Evolutionary conservation across 2,113 vertebrate genomes (phyloP), one percentile per base, ranked within the genome.

Genomic region (Eulemur macaco): DNA sequence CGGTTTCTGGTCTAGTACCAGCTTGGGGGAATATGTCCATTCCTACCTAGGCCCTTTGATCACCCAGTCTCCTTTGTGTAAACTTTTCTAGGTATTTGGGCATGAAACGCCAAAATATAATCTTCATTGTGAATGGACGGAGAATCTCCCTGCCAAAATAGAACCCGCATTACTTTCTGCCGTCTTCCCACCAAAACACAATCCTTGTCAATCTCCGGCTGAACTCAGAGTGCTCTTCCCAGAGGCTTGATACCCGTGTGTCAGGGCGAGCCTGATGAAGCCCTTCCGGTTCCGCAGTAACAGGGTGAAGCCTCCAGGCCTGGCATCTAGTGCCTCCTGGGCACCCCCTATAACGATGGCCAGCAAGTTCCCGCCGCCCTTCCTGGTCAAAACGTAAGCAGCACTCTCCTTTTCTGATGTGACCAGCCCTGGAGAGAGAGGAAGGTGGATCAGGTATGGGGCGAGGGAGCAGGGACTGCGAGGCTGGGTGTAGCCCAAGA

Each of bases 261-360:
- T 97, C 68, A 99, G 98, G 66, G 99, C 99, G 52, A 99, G 96
- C 86, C 99, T 99, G 94, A 99, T 54, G 63, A 99, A 99, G 91
- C 99, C 99, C 97, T 99, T 99, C 94, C 99, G 99, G 9, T 99
- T 98, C 97, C 97, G 98, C 93, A 99, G 94, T 58, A 99, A n/a
- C 69, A 99, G 96, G 0, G 82, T 99, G 96, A 85, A 99, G 60
- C 98, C 97, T 13, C 99, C 99, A 0, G 99, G 99, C 1, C 98
- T 99, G 8, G 99, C 99, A 0, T 99, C 99, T 8, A 99, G 98
- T 0, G 99, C 99, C 95, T 99, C 99, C 23, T 99, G 99, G 0
- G 99, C 99, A 0, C 99, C 99, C 0, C 99, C 99, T 0, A 99
- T 98, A 0, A 99, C 98, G 31, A 99, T 99, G 68, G 98, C 98